Percentiles rank a stretch among this genome's conserved stretches.
Evolutionary conservation across 2,888 invertebrate genomes (phyloP).

Genomic region (Mimas tiliae): DNA sequence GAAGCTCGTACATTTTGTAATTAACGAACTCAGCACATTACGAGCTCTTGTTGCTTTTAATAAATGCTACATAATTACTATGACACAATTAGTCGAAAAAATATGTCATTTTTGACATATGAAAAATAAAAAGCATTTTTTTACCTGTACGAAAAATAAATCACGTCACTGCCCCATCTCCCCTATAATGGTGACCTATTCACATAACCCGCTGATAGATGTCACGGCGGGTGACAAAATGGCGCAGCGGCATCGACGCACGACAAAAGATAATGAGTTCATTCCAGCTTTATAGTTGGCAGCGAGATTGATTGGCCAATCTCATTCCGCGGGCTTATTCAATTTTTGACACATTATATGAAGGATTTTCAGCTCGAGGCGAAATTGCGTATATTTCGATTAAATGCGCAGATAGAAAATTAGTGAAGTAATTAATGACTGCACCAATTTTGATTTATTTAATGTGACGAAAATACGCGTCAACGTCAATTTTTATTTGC

Average conservation of each 20-base stretch:
- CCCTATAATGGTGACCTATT: slow-evolving; percentile 19
- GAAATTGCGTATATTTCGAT: slow-evolving; percentile 5
- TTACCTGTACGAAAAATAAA: not conserved
- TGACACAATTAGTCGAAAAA: too few relatives aligned
- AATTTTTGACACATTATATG: slow-evolving; percentile 32
- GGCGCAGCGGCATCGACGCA: slow-evolving; percentile 34
- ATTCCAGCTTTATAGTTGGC: slow-evolving; percentile 33
- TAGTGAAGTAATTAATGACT: not conserved
- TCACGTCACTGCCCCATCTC: not conserved
- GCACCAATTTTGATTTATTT: not conserved
- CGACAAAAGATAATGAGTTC: slow-evolving; percentile 40
- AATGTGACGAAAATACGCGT: not conserved
- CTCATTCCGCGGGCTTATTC: slow-evolving; percentile 37
- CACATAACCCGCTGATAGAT: slow-evolving; percentile 34
- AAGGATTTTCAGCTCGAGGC: not conserved
- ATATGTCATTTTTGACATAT: too few relatives aligned
- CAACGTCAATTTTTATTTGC: too few relatives aligned
- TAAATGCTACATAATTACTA: too few relatives aligned
- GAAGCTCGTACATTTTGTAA: too few relatives aligned
- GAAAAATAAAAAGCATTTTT: not conserved
- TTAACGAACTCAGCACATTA: too few relatives aligned
- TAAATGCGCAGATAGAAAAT: not conserved
- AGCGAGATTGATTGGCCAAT: slow-evolving; percentile 36
- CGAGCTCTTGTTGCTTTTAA: too few relatives aligned
- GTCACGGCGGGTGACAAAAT: slow-evolving; percentile 37